Base-by-base conservation (phyloP, 2,888 invertebrate genomes). In the Eupithecia subfuscata region DNA sequence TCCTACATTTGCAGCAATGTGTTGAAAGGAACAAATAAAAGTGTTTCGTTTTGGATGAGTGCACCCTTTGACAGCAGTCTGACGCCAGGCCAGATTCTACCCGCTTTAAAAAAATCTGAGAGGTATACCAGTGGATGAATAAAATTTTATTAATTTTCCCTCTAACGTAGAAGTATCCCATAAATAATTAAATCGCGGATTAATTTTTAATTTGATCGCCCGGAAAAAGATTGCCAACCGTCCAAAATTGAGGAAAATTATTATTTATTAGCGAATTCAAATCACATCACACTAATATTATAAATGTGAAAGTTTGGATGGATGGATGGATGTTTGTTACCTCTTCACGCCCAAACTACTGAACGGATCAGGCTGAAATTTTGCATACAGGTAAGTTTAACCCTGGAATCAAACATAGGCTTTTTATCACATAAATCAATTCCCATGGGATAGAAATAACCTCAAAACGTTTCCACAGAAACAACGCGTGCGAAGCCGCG, bases 11-110 rank as follows among this genome's bases (percentile, higher is more conserved):
- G 7, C 80, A 77, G 75, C 70, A 78, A 71, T 67, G 75, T 74
- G 73, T 72, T 75, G 65, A 74, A 81, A 79, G 78, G 74, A 82
- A 84, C 79, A 77, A 82, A 80, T 82, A 79, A 81, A 82, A 81
- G 84, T 82, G 81, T 76, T 81, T 84, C 83, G 83, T 86, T 87
- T 84, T 85, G 85, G 86, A 86, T 84, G 82, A 85, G 82, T 87
- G 86, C 80, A 75, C 80, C 86, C 84, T 89, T 89, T 88, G 84
- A 79, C 76, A 56, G 43, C 64, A 77, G 12, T 78, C 79, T 69
- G 70, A 70, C 75, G 71, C 72, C 73, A 70, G 69, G 60, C 69
- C 60, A 75, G 78, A 82, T 85, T 85, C 80, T 84, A 87, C 84
- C 81, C 73, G 70, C 75, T 60, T 60, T 12, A 60, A 60, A 60